Conservation (phyloP, 2,888 invertebrate species). For the Sphaerolaimus hirsutus region DNA sequence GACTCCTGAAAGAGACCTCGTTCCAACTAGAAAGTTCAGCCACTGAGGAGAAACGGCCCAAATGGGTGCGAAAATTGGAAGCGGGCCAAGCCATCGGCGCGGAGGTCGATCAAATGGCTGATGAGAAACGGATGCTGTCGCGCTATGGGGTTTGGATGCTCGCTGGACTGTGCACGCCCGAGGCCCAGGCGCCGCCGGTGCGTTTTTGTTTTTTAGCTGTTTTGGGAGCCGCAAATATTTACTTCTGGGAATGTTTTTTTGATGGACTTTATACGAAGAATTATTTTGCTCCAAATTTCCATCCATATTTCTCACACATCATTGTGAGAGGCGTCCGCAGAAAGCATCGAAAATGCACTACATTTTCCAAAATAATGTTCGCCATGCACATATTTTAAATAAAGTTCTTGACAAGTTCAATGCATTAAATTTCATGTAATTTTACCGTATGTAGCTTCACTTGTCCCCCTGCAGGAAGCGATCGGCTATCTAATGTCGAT, state of each 20-base stretch:
- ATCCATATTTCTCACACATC: too few species aligned
- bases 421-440: not conserved
- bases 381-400: too few species aligned
- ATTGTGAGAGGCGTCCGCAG: too few species aligned
- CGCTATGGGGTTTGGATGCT: slow-evolving; percentile 90
- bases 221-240: not conserved
- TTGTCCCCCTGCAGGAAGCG: slow-evolving; percentile 26
- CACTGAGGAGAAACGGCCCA: slow-evolving; percentile 12
- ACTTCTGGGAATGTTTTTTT: too few species aligned
- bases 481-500: slow-evolving; percentile 62
- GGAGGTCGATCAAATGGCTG: slow-evolving; percentile 35
- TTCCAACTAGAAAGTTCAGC: slow-evolving; percentile 11
- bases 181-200: slow-evolving; percentile 30
- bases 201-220: slow-evolving; percentile 3
- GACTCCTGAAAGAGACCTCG: slow-evolving; percentile 42
- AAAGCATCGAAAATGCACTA: too few species aligned
- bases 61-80: slow-evolving; percentile 24
- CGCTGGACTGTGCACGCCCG: slow-evolving; percentile 51
- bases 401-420: too few species aligned
- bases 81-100: slow-evolving; percentile 12
- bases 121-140: slow-evolving; percentile 65
- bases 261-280: too few species aligned
- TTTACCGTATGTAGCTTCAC: not conserved
- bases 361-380: too few species aligned
- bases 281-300: too few species aligned